Evolutionary conservation across 2,888 invertebrate genomes (phyloP).

Genomic region (Craniophora ligustri): DNA sequence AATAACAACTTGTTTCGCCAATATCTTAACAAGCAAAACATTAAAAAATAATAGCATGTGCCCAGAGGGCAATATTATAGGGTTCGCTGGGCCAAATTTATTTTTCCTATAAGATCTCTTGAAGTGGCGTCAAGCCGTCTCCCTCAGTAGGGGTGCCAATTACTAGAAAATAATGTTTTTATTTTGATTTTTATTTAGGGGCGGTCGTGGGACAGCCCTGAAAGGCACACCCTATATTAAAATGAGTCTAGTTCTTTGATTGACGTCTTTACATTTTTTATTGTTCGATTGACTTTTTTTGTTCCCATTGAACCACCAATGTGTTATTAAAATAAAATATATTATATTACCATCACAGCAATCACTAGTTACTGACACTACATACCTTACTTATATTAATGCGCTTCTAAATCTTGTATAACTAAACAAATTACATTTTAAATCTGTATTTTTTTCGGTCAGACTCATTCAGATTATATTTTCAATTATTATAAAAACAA

Average conservation of each 20-base stretch:
- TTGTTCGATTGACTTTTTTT: slow-evolving; percentile 80
- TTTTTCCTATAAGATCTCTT: slow-evolving; percentile 85
- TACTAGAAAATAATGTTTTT: slow-evolving; percentile 85
- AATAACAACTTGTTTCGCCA: slow-evolving; percentile 61
- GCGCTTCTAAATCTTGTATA: too few species aligned
- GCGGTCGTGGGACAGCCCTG: slow-evolving; percentile 87
- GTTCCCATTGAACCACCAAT: slow-evolving; percentile 50
- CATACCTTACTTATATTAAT: too few species aligned
- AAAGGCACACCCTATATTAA: slow-evolving; percentile 85
- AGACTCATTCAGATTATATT: slow-evolving; percentile 21
- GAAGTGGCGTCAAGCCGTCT: slow-evolving; percentile 82
- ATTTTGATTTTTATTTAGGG: slow-evolving; percentile 87
- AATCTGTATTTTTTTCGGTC: too few species aligned
- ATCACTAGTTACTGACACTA: too few species aligned
- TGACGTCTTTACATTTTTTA: slow-evolving; percentile 80
- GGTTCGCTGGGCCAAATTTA: slow-evolving; percentile 71
- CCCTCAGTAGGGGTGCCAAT: slow-evolving; percentile 86
- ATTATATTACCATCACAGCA: background rate
- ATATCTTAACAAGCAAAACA: slow-evolving; percentile 72
- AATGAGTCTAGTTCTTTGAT: slow-evolving; percentile 81
- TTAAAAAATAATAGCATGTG: slow-evolving; percentile 79
- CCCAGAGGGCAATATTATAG: slow-evolving; percentile 68
- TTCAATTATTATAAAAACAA: slow-evolving; percentile 48
- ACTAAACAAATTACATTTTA: background rate
- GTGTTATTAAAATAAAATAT: slow-evolving; percentile 16